phyloP scores from a whole-genome alignment of 2,797 vertebrate species.

The Cyprinella venusta region DNA sequence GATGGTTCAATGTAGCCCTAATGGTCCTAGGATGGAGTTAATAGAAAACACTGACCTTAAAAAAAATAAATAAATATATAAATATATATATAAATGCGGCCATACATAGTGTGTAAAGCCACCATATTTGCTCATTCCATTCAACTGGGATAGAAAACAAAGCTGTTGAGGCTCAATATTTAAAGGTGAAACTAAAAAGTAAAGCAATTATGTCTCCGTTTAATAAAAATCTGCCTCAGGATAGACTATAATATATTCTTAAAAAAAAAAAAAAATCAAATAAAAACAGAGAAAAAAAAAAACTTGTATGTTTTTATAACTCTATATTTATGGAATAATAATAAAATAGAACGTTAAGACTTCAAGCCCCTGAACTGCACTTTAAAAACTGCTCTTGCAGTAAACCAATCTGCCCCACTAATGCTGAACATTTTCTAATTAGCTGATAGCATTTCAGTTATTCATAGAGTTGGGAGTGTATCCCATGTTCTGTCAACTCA shows the following conservation, averaged over 20 bases:
- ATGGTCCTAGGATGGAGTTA: neutral
- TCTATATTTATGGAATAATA: neutral
- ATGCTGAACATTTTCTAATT: slow-evolving; percentile 71
- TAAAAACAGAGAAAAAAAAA: neutral
- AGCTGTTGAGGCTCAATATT: neutral
- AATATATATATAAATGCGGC: too few species aligned
- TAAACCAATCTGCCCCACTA: slow-evolving; percentile 66
- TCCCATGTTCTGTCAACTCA: slow-evolving; percentile 48
- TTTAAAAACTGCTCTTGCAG: slow-evolving; percentile 49
- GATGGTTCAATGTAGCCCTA: slow-evolving; percentile 12
- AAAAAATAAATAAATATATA: neutral
- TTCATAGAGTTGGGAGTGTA: slow-evolving; percentile 67
- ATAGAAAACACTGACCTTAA: slow-evolving; percentile 14
- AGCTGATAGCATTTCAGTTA: slow-evolving; percentile 73
- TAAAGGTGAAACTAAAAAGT: neutral
- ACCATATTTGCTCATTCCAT: slow-evolving; percentile 12
- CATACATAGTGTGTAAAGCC: neutral
- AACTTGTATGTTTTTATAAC: neutral
- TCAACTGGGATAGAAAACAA: slow-evolving; percentile 22
- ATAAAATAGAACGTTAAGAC: neutral
- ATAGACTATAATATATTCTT: too few species aligned
- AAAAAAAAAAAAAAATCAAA: neutral
- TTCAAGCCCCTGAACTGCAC: neutral
- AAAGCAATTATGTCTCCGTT: neutral
- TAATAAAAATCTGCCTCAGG: neutral